A percentile compares a stretch with the other conserved stretches of the same genome.
Evolutionary conservation across 2,797 vertebrate genomes (phyloP).

Genomic region (Thalassophryne amazonica): DNA sequence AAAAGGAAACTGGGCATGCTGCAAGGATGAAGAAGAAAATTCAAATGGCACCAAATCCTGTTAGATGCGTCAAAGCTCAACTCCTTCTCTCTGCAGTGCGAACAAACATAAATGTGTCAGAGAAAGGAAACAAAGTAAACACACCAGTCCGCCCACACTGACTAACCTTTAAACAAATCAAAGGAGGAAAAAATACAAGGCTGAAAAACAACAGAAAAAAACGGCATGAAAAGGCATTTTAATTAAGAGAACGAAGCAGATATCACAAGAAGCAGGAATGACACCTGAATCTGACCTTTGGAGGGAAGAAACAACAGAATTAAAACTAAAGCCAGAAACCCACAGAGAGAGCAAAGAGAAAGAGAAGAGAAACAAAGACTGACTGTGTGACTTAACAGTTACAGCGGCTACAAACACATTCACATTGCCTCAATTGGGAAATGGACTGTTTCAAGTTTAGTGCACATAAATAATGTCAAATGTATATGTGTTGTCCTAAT

Average conservation of each 20-base stretch:
- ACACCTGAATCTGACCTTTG: slow-evolving; percentile 29
- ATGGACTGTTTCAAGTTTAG: no score
- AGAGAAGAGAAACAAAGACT: background rate
- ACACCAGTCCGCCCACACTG: background rate
- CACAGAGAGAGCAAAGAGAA: background rate
- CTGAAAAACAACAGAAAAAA: background rate
- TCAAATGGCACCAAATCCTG: background rate
- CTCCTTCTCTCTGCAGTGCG: background rate
- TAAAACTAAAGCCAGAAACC: slow-evolving; percentile 8
- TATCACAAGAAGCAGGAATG: slow-evolving; percentile 1
- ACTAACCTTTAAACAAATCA: slow-evolving; percentile 26
- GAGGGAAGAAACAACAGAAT: slow-evolving; percentile 6
- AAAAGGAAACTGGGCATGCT: slow-evolving; percentile 1
- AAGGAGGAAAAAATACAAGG: background rate
- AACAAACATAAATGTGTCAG: background rate
- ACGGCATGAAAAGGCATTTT: slow-evolving; percentile 17
- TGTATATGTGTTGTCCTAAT: no score
- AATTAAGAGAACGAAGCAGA: slow-evolving; percentile 35
- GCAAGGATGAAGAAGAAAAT: background rate
- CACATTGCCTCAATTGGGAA: no score
- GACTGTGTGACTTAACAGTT: no score
- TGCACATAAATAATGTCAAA: no score
- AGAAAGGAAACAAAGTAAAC: slow-evolving; percentile 2
- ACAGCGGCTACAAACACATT: no score
- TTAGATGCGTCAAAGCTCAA: slow-evolving; percentile 1